Base-by-base conservation (phyloP, 2,888 invertebrate genomes). In the Barypeithes pellucidus region DNA sequence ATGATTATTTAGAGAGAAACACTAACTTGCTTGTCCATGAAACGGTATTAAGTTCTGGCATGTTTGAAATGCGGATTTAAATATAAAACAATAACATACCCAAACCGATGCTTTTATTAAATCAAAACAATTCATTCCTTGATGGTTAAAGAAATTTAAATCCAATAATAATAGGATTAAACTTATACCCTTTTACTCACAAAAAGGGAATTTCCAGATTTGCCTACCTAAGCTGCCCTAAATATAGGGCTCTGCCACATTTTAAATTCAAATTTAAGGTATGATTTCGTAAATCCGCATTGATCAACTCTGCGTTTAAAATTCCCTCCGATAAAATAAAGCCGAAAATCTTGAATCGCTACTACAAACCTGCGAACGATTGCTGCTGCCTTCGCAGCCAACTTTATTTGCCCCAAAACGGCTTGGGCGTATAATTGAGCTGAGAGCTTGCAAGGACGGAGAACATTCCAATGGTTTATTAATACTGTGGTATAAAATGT, bases 361-460 rank as follows among this genome's bases (percentile, higher is more conserved):
- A 24, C 50, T 22, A 11, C 50, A 12, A 22, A 50, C 50, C 50
- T 50, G 50, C 50, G 22, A 50, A 50, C 12, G 50, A 22, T 50
- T 50, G 22, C 50, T 8, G 50, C 24, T 50, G 50, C 50, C 50
- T 50, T 50, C 50, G 11, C n/a, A 22, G 20, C 22, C 22, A 20
- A 50, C n/a, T 50, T 50, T 50, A 50, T 50, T 50, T 50, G 20
- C 22, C n/a, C 22, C 24, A 50, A 62, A 62, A n/a, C 24, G 16
- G 29, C 24, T 62, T 45, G 29, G 24, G 62, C 43, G 45, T 47
- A 62, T 45, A 62, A 62, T 62, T 62, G 62, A 62, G 43, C 24
- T 18, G 62, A 47, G 45, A 62, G 12, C 20, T 59, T 36, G 59
- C 24, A 39, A 59, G 47, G 14, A 14, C 62, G 60, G 14, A 61